Base-by-base conservation (phyloP, 2,113 vertebrate species). In the Prinia subflava region DNA sequence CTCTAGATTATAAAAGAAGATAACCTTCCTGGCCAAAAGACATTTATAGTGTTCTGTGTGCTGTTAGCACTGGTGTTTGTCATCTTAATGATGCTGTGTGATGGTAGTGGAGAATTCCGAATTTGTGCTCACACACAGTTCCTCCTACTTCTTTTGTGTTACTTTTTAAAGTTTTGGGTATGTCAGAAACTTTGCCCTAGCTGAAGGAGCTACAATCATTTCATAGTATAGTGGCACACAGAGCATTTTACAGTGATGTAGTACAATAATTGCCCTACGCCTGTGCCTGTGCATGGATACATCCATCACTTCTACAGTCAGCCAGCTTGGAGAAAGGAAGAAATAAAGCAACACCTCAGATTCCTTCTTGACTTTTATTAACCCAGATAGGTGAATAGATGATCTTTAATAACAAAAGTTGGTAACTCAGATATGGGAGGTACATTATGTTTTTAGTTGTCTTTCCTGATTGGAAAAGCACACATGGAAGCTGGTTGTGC, bases 401-500 rank as follows among this genome's bases (percentile, higher is more conserved):
- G 13, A 47, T 21, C 37, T 78, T 46, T 52, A 18, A 74, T 14
- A 57, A 59, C 5, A 76, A 22, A 83, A 65, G 7, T 74, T 37
- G 57, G 39, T 27, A 87, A 75, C 10, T 55, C 23, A 27, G 0
- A 8, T 33, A 7, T 13, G 10, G 6, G 11, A 55, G 30, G 11
- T 11, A 20, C 11, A 7, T 55, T 42, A 15, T 50, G 4, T 2
- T 62, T 68, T 69, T 15, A 30, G 27, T 27, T 56, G 8, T 8
- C 10, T 83, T 60, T 81, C 17, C 41, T 9, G 11, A 15, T 10
- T 70, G 35, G 33, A 49, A 74, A 74, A 42, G 1, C 7, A 27
- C 20, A 22, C 3, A 17, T 24, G 6, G 5, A 44, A 67, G 17
- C 1, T 50, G 7, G 15, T 5, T 60, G 27, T 6, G 4, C 3